These are phyloP conservation scores for Zootermopsis nevadensis DNA, from an alignment of 2,888 invertebrate genomes.

Conservation along the genomic window DNA sequence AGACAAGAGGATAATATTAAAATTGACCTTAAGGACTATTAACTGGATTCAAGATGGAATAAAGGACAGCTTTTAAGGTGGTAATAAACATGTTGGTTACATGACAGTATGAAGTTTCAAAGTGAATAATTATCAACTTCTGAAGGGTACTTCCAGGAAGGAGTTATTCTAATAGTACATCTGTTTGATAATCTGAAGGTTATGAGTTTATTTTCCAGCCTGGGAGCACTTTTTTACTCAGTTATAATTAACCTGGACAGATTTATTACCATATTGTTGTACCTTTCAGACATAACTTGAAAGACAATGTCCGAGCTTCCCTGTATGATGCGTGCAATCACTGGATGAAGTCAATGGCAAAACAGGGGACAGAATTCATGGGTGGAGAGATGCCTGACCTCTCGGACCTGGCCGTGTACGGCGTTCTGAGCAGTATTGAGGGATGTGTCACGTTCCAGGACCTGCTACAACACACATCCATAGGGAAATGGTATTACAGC, in stretches of 20 bases:
- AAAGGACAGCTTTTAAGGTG: no score
- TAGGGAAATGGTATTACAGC: slow-evolving; percentile 81
- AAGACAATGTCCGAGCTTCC: slow-evolving; percentile 88
- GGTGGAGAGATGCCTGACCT: slow-evolving; percentile 90
- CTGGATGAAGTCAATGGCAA: slow-evolving; percentile 80
- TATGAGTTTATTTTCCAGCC: no score
- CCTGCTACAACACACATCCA: slow-evolving; percentile 76
- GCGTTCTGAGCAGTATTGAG: slow-evolving; percentile 91
- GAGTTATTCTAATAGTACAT: no score
- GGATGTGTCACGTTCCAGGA: slow-evolving; percentile 92
- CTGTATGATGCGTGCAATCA: slow-evolving; percentile 88
- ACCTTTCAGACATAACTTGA: slow-evolving; percentile 78
- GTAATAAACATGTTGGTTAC: no score
- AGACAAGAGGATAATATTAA: no score
- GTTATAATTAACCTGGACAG: neutral
- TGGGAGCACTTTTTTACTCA: no score
- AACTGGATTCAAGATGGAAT: no score
- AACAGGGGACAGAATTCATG: slow-evolving; percentile 79
- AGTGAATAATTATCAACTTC: no score
- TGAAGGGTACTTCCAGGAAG: no score
- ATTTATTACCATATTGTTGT: neutral
- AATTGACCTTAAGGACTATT: no score
- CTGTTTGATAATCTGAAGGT: no score
- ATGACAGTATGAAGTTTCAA: no score
- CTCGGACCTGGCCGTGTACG: slow-evolving; percentile 92